Percentiles rank a stretch among this genome's conserved stretches.
Conservation (phyloP, 2,888 invertebrate species). For the Nemapogon koenigi region DNA sequence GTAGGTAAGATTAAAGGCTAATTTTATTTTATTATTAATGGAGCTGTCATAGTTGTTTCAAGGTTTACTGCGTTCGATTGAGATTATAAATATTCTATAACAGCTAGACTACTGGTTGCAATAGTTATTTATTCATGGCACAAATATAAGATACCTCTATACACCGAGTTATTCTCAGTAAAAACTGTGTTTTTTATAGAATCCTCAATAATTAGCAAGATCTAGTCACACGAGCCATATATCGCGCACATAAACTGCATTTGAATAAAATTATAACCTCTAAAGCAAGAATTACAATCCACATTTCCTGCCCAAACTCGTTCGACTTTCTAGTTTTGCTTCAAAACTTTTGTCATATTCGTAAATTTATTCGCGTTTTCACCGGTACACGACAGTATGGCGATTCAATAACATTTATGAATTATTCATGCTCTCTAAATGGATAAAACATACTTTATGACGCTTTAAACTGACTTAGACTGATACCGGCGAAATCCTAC, state of each 20-base stretch:
- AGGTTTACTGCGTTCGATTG: too few relatives aligned
- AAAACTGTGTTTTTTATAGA: background rate
- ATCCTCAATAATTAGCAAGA: background rate
- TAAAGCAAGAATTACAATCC: background rate
- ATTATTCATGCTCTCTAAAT: background rate
- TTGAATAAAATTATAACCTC: constrained; percentile 4
- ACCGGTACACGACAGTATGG: background rate
- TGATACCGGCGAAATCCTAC: too few relatives aligned
- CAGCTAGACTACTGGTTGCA: too few relatives aligned
- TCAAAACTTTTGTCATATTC: constrained; percentile 1
- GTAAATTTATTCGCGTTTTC: constrained; percentile 2
- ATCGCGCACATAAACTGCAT: background rate
- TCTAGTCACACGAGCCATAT: background rate
- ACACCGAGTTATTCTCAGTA: background rate
- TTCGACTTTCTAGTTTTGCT: constrained; percentile 5
- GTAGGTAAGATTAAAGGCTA: too few relatives aligned
- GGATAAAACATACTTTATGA: too few relatives aligned
- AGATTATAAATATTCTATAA: too few relatives aligned
- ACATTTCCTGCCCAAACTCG: constrained; percentile 4
- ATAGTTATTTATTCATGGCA: too few relatives aligned
- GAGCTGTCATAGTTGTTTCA: too few relatives aligned
- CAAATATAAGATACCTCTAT: too few relatives aligned
- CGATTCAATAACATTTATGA: background rate
- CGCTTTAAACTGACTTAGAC: too few relatives aligned
- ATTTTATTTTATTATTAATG: too few relatives aligned